Evolutionary conservation across 2,797 vertebrate genomes (phyloP), one percentile per base, ranked within the genome.

Genomic region (Lerista edwardsae): DNA sequence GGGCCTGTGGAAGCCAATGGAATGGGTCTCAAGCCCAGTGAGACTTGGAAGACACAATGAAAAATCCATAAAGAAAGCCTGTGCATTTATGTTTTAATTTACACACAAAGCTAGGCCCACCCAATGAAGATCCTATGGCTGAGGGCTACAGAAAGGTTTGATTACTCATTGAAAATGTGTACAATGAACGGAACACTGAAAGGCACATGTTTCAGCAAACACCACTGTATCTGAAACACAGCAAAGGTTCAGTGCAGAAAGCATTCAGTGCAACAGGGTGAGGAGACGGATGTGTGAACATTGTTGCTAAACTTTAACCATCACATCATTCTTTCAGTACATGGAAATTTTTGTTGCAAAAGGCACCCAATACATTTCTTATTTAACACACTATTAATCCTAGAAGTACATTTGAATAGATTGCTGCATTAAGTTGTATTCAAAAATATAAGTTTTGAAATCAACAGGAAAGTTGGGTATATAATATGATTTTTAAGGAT

Each of bases 321-420:
- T n/a, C n/a, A n/a, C n/a, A 61, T 34, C 57, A 14, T n/a, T 36
- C 19, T 80, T 76, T 19, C 74, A 11, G 4, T 3, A 59, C 68
- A 77, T 34, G 80, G 15, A 67, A n/a, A 41, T 80, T 0, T 61
- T 86, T 62, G 67, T 6, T 6, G 47, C 0, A 82, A 41, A 47
- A 86, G 65, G 51, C 8, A 21, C 21, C 77, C 83, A 72, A 27
- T 3, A 59, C 1, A 6, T 2, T 9, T 73, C 84, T 62, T 41
- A 7, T 83, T 10, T 67, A 41, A 84, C 0, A 0, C 19, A 85
- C 51, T 0, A 55, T 0, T 21, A 31, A 75, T 9, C 27, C 23
- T 57, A 85, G 34, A 57, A 59, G 64, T 9, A 23, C 78, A 6
- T 10, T 0, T n/a, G 74, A 3, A 0, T 65, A 7, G 11, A 84